Conservation (phyloP, 2,113 vertebrate genomes). For the Syrrhaptes paradoxus region DNA sequence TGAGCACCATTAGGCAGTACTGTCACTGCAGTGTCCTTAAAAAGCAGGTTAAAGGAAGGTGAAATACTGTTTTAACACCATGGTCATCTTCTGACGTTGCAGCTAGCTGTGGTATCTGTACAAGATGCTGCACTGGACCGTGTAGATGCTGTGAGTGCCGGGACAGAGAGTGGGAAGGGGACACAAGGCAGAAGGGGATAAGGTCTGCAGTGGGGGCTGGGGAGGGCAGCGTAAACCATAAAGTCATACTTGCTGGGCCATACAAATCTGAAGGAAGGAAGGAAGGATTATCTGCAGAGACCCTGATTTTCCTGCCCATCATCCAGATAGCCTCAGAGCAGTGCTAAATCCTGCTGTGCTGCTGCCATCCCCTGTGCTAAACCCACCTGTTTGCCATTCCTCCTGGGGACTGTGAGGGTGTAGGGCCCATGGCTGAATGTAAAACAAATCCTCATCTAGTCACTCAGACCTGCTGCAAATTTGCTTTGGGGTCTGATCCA, state of each 20-base stretch:
- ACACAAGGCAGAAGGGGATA: not conserved
- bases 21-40: conserved; percentile 48
- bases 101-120: not conserved
- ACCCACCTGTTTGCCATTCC: fast-evolving
- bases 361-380: not conserved
- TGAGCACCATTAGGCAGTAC: not conserved
- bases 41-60: conserved; percentile 47
- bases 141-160: not conserved
- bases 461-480: not conserved
- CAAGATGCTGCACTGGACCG: not conserved
- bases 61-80: not conserved
- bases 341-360: not conserved
- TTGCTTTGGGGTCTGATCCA: not conserved
- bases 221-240: not conserved
- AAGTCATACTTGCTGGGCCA: not conserved
- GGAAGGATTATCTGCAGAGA: not conserved
- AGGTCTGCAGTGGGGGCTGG: not conserved
- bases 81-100: not conserved
- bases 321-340: not conserved
- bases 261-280: not conserved
- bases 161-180: not conserved
- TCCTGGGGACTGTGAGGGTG: not conserved
- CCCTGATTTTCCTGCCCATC: not conserved
- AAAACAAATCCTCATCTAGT: not conserved
- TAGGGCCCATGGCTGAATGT: not conserved